Percentiles rank a stretch among this genome's conserved stretches.
Evolutionary conservation across 2,888 invertebrate genomes (phyloP).

Genomic region (Chymomyza amoena): DNA sequence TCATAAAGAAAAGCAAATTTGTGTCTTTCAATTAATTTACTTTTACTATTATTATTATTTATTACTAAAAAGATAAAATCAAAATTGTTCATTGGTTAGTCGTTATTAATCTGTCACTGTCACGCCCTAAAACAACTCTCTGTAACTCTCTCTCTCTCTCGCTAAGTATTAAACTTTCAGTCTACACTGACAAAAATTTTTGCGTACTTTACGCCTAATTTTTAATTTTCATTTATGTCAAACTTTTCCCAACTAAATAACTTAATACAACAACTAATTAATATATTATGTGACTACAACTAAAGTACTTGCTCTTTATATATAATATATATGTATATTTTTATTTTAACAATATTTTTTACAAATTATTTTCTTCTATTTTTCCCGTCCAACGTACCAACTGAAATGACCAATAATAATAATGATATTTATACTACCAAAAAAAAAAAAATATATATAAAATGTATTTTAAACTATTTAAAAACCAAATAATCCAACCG

Average conservation of each 20-base stretch:
- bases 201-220: neutral
- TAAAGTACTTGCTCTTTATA: neutral
- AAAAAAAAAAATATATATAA: neutral
- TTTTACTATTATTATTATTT: neutral
- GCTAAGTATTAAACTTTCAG: too few relatives aligned
- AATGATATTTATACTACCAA: slow-evolving; percentile 24
- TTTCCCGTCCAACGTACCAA: slow-evolving; percentile 53
- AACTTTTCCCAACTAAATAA: neutral
- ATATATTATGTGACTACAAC: neutral
- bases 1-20: neutral
- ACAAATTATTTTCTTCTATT: slow-evolving; percentile 62
- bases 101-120: neutral
- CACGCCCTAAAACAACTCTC: neutral
- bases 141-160: neutral
- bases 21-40: neutral
- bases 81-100: neutral
- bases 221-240: neutral
- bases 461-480: slow-evolving; percentile 10
- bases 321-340: slow-evolving; percentile 29
- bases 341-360: slow-evolving; percentile 58
- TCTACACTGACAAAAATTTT: neutral
- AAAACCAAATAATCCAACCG: slow-evolving; percentile 34
- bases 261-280: neutral
- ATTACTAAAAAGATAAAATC: neutral
- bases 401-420: slow-evolving; percentile 39